phyloP scores from a whole-genome alignment of 2,113 vertebrate genomes.

The Cynoglossus semilaevis region DNA sequence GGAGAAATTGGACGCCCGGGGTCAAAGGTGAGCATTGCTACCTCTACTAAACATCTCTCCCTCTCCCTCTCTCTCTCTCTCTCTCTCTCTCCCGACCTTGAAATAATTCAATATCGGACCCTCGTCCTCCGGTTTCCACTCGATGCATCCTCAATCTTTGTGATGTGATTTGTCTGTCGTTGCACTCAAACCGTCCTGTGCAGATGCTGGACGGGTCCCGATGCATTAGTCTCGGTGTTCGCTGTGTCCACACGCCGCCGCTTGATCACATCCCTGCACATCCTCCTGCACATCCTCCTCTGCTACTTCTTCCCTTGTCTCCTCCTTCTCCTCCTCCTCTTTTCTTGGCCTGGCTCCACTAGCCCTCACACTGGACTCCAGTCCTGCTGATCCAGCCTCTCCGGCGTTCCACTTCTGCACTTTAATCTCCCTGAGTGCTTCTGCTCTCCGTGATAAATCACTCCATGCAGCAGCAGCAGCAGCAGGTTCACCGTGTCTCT shows the following conservation, averaged over 20 bases:
- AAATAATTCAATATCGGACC: slow-evolving; percentile 37
- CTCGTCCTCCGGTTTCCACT: slow-evolving; percentile 6
- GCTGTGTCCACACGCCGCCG: not conserved
- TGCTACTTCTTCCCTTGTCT: slow-evolving; percentile 7
- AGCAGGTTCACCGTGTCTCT: slow-evolving; percentile 37
- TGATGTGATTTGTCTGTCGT: slow-evolving; percentile 58
- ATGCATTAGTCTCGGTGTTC: slow-evolving; percentile 28
- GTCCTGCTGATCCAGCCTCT: slow-evolving; percentile 65
- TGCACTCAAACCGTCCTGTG: slow-evolving; percentile 49
- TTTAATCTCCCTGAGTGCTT: slow-evolving; percentile 74
- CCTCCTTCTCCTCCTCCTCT: not conserved
- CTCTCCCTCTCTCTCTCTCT: not conserved
- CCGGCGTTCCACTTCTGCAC: slow-evolving; percentile 46
- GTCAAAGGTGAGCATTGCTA: slow-evolving; percentile 82
- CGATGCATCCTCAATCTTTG: slow-evolving; percentile 19
- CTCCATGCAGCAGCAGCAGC: slow-evolving; percentile 12
- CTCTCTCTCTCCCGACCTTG: slow-evolving; percentile 47
- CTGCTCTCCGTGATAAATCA: slow-evolving; percentile 64
- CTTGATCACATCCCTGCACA: slow-evolving; percentile 22
- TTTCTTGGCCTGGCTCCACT: slow-evolving; percentile 53
- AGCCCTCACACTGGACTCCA: slow-evolving; percentile 32
- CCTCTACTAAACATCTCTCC: slow-evolving; percentile 7
- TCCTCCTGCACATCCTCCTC: slow-evolving; percentile 11
- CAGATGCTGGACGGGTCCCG: slow-evolving; percentile 43
- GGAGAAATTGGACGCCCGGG: slow-evolving; percentile 93